These are phyloP conservation scores for Caerostris darwini DNA, from an alignment of 1,140 invertebrate genomes.

Conservation along the genomic window DNA sequence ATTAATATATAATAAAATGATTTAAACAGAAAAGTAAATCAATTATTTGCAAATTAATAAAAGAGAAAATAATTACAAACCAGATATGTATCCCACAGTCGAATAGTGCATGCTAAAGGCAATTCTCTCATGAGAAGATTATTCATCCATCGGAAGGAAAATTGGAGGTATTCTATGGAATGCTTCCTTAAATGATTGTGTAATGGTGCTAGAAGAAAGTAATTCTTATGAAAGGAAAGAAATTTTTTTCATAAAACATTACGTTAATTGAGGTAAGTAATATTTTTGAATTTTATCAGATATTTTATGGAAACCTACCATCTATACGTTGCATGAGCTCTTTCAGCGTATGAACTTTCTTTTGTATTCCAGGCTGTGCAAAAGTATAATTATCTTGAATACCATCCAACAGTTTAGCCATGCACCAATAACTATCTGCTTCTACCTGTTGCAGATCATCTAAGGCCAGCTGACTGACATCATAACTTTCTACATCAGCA, in stretches of 20 bases:
- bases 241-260: background rate
- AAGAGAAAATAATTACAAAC: conserved; percentile 80
- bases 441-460: conserved; percentile 93
- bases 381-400: conserved; percentile 99
- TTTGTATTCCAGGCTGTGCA: conserved; percentile 99
- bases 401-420: conserved; percentile 98
- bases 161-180: conserved; percentile 98
- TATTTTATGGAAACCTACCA: conserved; percentile 83
- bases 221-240: background rate
- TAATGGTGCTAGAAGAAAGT: conserved; percentile 85
- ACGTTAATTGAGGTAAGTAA: background rate
- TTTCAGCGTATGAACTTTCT: conserved; percentile 93
- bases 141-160: conserved; percentile 99
- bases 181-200: conserved; percentile 96
- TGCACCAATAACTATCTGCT: conserved; percentile 99
- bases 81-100: conserved; percentile 99
- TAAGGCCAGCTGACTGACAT: conserved; percentile 89
- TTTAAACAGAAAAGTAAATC: background rate
- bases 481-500: conserved; percentile 93
- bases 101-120: conserved; percentile 97
- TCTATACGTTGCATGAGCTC: conserved; percentile 98
- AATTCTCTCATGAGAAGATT: conserved; percentile 98
- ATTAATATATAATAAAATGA: background rate
- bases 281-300: background rate
- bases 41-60: background rate